phyloP scores from a whole-genome alignment of 1,140 invertebrate genomes.

The Pomacea maculata region DNA sequence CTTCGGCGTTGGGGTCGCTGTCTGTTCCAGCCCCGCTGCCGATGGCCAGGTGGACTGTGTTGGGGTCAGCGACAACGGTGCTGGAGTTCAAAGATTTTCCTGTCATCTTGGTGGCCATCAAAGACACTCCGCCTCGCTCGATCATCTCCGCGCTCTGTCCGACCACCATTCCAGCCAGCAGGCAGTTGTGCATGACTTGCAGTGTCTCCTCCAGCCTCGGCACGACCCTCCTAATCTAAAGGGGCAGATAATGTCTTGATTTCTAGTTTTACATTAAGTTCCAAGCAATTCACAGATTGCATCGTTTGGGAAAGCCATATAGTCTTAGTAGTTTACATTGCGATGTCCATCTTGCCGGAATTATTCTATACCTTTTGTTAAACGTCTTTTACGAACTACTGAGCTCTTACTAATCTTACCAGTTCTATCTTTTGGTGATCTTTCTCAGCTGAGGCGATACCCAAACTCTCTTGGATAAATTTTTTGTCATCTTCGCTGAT shows the following conservation, averaged over 20 bases:
- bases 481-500: neutral
- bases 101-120: neutral
- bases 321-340: too few species aligned
- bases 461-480: neutral
- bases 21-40: neutral
- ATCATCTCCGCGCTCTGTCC: too few species aligned
- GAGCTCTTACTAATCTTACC: neutral
- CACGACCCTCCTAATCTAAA: too few species aligned
- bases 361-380: neutral
- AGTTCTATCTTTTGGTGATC: neutral
- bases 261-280: too few species aligned
- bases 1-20: neutral
- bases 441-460: neutral
- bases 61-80: neutral
- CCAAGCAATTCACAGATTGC: too few species aligned
- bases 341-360: neutral
- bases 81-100: neutral
- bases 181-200: too few species aligned
- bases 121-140: too few species aligned
- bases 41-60: neutral
- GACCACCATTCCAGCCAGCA: too few species aligned
- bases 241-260: too few species aligned
- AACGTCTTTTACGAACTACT: too few species aligned
- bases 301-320: too few species aligned
- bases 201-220: too few species aligned